phyloP scores from a whole-genome alignment of 1,140 invertebrate species.

The Diachasmimorpha longicaudata region DNA sequence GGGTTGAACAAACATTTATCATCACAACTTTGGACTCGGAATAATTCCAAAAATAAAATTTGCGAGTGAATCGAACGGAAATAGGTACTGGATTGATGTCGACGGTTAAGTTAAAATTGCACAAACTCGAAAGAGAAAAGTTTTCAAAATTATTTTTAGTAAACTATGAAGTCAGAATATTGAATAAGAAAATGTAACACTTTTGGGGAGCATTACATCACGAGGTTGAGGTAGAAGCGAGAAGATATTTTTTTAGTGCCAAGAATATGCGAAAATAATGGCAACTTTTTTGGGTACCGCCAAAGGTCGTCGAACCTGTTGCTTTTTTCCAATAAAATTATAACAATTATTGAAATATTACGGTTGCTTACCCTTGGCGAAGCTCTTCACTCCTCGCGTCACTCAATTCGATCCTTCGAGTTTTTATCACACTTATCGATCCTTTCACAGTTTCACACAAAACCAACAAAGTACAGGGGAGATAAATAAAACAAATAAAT shows the following conservation, averaged over 20 bases:
- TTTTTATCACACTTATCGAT: not conserved
- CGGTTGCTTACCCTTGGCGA: not conserved
- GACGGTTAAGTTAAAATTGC: not conserved
- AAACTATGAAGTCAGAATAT: not conserved
- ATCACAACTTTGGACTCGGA: not conserved
- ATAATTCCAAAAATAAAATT: slow-evolving; percentile 29
- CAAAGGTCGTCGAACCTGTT: not conserved
- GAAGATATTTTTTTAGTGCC: not conserved
- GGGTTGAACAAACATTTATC: slow-evolving; percentile 1
- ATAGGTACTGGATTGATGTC: slow-evolving; percentile 2
- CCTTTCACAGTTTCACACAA: not conserved
- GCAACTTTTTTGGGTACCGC: not conserved
- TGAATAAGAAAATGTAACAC: not conserved
- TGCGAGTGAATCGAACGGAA: slow-evolving; percentile 24
- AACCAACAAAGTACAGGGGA: not conserved
- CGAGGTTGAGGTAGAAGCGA: not conserved
- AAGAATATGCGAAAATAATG: not conserved
- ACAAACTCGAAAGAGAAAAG: not conserved
- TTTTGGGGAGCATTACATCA: not conserved
- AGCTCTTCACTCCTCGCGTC: not conserved
- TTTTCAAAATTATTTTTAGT: not conserved
- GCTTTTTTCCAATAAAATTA: no score
- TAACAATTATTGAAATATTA: no score
- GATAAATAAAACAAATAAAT: not conserved
- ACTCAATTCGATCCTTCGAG: not conserved